phyloP scores from a whole-genome alignment of 2,888 invertebrate species.

The Noctua comes region DNA sequence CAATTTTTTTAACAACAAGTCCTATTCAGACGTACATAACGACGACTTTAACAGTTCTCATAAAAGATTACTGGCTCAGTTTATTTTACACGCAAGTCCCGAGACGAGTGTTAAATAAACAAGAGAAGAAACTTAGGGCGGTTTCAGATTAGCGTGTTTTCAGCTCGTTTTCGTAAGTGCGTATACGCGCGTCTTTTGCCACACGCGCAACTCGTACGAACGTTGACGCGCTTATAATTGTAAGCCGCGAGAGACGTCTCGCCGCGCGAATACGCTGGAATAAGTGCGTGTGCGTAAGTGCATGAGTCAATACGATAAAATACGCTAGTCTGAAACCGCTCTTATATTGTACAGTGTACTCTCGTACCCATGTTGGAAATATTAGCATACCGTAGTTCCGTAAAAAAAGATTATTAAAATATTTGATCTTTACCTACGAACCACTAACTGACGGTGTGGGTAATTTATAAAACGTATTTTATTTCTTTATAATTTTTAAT shows the following conservation, averaged over 20 bases:
- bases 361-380: conserved; percentile 1
- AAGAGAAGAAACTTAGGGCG: conserved; percentile 13
- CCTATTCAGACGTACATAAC: conserved; percentile 7
- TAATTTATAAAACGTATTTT: background rate
- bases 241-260: background rate
- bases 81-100: conserved; percentile 33
- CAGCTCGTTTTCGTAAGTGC: background rate
- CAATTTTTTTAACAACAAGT: conserved; percentile 5
- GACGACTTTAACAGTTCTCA: conserved; percentile 9
- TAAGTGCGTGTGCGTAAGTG: background rate
- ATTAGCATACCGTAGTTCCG: conserved; percentile 21
- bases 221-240: background rate
- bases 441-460: background rate
- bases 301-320: background rate
- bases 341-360: conserved; percentile 15
- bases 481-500: background rate
- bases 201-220: background rate
- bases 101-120: conserved; percentile 36
- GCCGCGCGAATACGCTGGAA: too few relatives aligned
- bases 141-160: background rate
- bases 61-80: conserved; percentile 21
- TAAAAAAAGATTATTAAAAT: background rate
- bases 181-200: background rate
- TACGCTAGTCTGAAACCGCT: background rate
- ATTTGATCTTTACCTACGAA: background rate